Percentiles rank a stretch among this genome's conserved stretches.
Conservation (phyloP, 2,797 vertebrate species). For the Agapornis canus region DNA sequence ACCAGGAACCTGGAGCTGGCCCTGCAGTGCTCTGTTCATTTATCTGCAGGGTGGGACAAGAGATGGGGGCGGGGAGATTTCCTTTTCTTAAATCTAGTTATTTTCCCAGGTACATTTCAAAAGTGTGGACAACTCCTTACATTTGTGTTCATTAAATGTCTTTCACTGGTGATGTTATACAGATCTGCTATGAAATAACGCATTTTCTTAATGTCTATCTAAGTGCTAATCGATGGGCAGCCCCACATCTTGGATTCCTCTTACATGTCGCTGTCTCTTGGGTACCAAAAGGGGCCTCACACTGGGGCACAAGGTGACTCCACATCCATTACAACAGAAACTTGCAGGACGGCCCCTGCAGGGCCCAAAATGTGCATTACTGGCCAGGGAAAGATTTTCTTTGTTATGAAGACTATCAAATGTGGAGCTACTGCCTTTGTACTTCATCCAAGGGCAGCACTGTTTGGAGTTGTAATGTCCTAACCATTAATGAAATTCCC, state of each 20-base stretch:
- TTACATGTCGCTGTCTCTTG: fast-evolving
- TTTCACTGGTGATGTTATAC: neutral
- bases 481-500: constrained; percentile 3
- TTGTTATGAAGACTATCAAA: neutral
- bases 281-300: neutral
- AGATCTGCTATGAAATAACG: neutral
- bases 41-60: neutral
- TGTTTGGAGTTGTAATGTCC: neutral
- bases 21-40: neutral
- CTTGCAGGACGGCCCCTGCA: neutral
- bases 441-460: neutral
- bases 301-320: fast-evolving
- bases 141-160: neutral
- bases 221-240: neutral
- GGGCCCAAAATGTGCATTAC: neutral
- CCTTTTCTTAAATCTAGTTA: neutral
- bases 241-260: fast-evolving
- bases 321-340: neutral
- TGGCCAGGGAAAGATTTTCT: neutral
- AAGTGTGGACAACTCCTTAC: fast-evolving
- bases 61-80: neutral
- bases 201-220: fast-evolving
- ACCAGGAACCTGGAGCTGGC: neutral
- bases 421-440: neutral
- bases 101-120: neutral